Conservation (phyloP, 2,797 vertebrate species). For the Propithecus perrieri region DNA sequence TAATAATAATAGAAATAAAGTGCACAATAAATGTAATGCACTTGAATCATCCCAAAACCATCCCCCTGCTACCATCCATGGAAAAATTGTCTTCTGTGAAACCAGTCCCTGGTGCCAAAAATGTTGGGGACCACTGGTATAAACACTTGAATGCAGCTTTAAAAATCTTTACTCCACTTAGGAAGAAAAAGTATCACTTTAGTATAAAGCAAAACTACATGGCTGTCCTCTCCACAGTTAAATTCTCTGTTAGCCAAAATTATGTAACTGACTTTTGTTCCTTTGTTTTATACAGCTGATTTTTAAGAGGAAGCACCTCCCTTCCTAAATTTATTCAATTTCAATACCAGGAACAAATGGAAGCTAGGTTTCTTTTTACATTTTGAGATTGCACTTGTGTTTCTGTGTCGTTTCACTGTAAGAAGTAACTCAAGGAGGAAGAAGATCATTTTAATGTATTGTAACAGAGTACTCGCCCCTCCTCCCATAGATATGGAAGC, state of each 20-base stretch:
- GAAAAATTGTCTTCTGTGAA: no score
- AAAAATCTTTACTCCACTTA: not conserved
- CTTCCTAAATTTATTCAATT: slow-evolving; percentile 21
- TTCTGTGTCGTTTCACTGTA: slow-evolving; percentile 13
- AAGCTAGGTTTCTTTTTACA: not conserved
- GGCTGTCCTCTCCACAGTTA: not conserved
- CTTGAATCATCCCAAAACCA: no score
- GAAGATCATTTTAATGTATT: not conserved
- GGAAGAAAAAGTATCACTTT: slow-evolving; percentile 15
- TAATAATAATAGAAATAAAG: no score
- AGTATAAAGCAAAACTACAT: not conserved
- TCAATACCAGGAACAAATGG: slow-evolving; percentile 51
- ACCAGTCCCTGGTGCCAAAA: no score
- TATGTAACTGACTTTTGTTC: not conserved
- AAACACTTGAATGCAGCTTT: not conserved
- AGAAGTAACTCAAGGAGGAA: not conserved
- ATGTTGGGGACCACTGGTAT: not conserved
- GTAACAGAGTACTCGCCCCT: no score
- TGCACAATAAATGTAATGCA: no score
- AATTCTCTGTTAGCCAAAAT: not conserved
- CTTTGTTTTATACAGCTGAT: not conserved
- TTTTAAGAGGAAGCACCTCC: not conserved
- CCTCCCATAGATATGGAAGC: no score
- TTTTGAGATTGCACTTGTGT: not conserved
- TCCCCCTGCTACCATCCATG: no score